phyloP scores from a whole-genome alignment of 2,113 vertebrate species.

The Motacilla tschutschensis region DNA sequence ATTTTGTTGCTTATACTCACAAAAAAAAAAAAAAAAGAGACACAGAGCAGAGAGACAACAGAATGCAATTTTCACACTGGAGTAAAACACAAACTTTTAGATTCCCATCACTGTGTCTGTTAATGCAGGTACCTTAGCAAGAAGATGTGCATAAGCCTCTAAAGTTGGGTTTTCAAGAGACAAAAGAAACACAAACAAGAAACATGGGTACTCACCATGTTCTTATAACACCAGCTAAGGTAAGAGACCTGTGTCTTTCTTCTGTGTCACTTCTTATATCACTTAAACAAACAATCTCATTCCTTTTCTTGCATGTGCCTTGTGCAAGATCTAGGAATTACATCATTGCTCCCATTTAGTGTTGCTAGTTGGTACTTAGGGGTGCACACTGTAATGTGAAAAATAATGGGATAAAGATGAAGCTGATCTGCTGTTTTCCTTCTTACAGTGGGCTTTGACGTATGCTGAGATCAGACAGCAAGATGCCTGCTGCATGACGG shows the following conservation, averaged over 20 bases:
- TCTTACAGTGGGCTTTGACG: background rate
- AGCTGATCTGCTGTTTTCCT: background rate
- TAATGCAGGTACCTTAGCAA: background rate
- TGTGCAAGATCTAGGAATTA: background rate
- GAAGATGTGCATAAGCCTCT: background rate
- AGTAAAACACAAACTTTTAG: background rate
- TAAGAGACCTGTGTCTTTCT: background rate
- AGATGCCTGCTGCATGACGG: fast-evolving
- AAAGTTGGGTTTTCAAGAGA: background rate
- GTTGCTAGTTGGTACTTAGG: background rate
- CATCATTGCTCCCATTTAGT: background rate
- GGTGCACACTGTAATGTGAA: background rate
- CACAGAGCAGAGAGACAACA: background rate
- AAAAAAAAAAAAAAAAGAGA: background rate
- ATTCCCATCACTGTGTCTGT: background rate
- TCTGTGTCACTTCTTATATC: background rate
- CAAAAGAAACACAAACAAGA: background rate
- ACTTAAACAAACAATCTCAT: background rate
- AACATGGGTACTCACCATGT: background rate
- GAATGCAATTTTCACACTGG: background rate
- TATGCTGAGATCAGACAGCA: background rate
- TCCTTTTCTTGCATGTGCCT: background rate
- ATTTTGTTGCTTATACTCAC: background rate
- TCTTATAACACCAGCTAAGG: background rate
- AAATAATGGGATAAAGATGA: background rate